Percentiles rank a stretch among this genome's conserved stretches.
phyloP scores from a whole-genome alignment of 1,140 invertebrate species.

The Odontomachus brunneus region DNA sequence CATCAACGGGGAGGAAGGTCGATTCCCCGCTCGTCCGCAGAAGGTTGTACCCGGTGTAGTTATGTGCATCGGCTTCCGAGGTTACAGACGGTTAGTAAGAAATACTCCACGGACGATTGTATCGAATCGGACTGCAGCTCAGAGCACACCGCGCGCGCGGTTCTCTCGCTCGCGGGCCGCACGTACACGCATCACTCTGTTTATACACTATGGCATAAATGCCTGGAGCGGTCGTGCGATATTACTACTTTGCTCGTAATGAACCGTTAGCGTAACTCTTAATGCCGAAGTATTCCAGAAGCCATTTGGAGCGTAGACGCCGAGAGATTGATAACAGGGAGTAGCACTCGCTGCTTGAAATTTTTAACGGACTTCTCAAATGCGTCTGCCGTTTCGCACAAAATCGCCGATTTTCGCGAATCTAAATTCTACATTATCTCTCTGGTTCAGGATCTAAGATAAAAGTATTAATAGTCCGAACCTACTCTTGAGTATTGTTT shows the following conservation, averaged over 20 bases:
- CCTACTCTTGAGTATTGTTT: too few species aligned
- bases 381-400: too few species aligned
- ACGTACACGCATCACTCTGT: constrained; percentile 55
- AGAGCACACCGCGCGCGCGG: constrained; percentile 35
- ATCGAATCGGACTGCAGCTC: constrained; percentile 71
- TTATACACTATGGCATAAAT: constrained; percentile 60
- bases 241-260: constrained; percentile 57
- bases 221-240: constrained; percentile 57
- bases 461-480: too few species aligned
- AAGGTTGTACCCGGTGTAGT: constrained; percentile 43
- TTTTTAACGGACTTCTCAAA: neutral
- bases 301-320: constrained; percentile 33
- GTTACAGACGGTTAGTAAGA: constrained; percentile 65
- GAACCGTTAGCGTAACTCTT: constrained; percentile 62
- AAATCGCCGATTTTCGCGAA: too few species aligned
- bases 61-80: constrained; percentile 57
- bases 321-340: constrained; percentile 15
- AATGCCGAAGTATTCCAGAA: constrained; percentile 53
- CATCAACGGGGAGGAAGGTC: constrained; percentile 31
- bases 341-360: neutral
- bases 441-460: too few species aligned
- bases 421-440: too few species aligned
- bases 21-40: constrained; percentile 38
- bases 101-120: constrained; percentile 69
- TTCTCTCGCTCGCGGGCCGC: constrained; percentile 52